phyloP scores from a whole-genome alignment of 2,797 vertebrate species.

The Xenentodon cancila region DNA sequence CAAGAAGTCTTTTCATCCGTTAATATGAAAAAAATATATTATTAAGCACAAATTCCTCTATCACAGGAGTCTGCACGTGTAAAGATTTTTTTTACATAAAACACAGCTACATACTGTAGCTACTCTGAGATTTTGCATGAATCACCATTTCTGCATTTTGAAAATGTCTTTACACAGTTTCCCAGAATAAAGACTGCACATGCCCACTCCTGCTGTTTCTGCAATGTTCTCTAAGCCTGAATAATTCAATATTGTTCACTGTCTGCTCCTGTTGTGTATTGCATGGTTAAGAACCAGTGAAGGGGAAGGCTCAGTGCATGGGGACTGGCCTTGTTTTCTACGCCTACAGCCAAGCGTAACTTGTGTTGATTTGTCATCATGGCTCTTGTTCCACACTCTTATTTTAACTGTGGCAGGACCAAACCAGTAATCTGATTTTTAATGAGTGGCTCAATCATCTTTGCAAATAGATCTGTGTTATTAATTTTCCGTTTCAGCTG shows the following conservation, averaged over 20 bases:
- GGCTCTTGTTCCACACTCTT: conserved; percentile 16
- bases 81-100: conserved; percentile 10
- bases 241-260: conserved; percentile 75
- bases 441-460: neutral
- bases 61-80: conserved; percentile 12
- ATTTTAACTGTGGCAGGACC: conserved; percentile 16
- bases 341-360: conserved; percentile 67
- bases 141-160: conserved; percentile 32
- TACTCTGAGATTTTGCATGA: conserved; percentile 18
- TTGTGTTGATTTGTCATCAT: conserved; percentile 41
- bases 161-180: conserved; percentile 33
- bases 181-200: conserved; percentile 37
- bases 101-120: neutral
- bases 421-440: neutral
- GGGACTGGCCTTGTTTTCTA: conserved; percentile 71
- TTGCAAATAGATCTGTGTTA: neutral
- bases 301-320: conserved; percentile 72
- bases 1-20: too few species aligned
- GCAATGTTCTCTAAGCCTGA: conserved; percentile 63
- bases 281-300: conserved; percentile 70
- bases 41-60: neutral
- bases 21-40: too few species aligned
- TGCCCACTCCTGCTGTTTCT: conserved; percentile 23
- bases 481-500: too few species aligned
- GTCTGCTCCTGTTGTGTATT: conserved; percentile 66